Conservation (phyloP, 2,113 vertebrate genomes). For the Tyto alba region DNA sequence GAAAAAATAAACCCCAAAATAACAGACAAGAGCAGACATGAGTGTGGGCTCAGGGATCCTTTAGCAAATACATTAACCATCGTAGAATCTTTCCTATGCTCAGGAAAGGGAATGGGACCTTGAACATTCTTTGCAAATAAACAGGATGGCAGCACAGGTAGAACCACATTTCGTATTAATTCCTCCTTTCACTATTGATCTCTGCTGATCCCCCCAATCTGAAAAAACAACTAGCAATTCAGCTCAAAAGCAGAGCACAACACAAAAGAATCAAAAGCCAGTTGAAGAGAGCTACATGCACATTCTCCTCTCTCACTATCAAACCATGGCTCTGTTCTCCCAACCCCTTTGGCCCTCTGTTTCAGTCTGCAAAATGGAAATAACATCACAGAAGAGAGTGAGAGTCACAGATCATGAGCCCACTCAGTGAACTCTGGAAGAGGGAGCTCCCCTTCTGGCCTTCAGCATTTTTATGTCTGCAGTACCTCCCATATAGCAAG, state of each 20-base stretch:
- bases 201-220: background rate
- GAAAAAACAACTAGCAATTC: background rate
- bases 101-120: background rate
- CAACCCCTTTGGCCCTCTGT: background rate
- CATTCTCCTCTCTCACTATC: background rate
- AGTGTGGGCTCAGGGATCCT: background rate
- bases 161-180: background rate
- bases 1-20: background rate
- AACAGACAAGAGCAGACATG: background rate
- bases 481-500: background rate
- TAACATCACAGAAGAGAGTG: background rate
- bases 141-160: background rate
- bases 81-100: background rate
- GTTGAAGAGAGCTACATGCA: background rate
- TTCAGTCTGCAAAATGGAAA: background rate
- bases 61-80: background rate
- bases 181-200: background rate
- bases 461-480: background rate
- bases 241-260: background rate
- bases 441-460: background rate
- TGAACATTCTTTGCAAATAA: background rate
- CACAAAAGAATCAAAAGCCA: background rate
- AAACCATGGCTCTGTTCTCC: background rate
- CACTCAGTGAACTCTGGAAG: background rate
- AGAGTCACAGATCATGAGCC: background rate